Base-by-base conservation (phyloP, 2,888 invertebrate species). In the Serripes groenlandicus region DNA sequence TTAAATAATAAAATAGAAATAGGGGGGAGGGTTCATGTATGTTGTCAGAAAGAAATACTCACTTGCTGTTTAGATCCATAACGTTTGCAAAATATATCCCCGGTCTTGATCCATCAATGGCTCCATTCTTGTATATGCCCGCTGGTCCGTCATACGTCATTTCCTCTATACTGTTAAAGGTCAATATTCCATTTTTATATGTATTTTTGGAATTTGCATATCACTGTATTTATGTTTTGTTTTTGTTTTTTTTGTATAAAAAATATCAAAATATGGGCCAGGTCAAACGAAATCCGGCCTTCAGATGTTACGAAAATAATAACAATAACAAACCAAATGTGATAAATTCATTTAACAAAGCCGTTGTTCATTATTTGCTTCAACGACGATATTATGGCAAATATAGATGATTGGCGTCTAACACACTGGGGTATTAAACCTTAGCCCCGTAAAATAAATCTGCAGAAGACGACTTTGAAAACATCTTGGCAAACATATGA, bases 31-130 rank as follows among this genome's bases (percentile, higher is more conserved):
- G n/a, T n/a, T n/a, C n/a, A n/a, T n/a, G n/a, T n/a, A n/a, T n/a
- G n/a, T n/a, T n/a, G n/a, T n/a, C n/a, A n/a, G n/a, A n/a, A n/a
- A n/a, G n/a, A n/a, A n/a, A n/a, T n/a, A n/a, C n/a, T 37, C 30
- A 72, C 71, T 52, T 71, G 35, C 54, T 58, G 15, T 42, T 26
- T n/a, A 71, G 35, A 26, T 62, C 32, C 23, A 70, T 52, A 32
- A 87, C 84, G 68, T 89, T 89, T 35, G 86, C 88, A 42, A 64
- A 86, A 60, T 86, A 88, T 21, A 86, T 75, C 4, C 89, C 89
- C 0, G 89, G 87, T 35, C 89, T 78, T 0, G 83, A 78, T n/a
- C 87, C 86, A 52, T 89, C 88, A n/a, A 87, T 78, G 15, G 86
- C 84, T 0, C 85, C 89, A 34, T 88, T 85, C 54, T 83, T 84